phyloP scores from a whole-genome alignment of 2,888 invertebrate genomes.

The Nysson spinosus region DNA sequence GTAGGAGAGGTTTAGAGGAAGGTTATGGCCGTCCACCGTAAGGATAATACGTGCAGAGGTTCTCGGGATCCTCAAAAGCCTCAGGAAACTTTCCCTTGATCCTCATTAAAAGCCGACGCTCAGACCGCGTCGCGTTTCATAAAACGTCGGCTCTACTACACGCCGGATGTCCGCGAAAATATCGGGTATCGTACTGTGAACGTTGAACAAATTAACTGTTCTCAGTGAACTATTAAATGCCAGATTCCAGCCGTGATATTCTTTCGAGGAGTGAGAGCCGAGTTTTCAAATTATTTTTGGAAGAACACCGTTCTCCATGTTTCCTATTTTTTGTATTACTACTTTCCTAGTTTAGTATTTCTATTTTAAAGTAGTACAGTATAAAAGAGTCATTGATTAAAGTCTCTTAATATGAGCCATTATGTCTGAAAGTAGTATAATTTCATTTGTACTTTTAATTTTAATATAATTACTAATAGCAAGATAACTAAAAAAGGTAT shows the following conservation, averaged over 20 bases:
- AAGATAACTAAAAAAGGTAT: too few species aligned
- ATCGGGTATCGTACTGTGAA: slow-evolving; percentile 33
- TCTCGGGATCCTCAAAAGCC: slow-evolving; percentile 37
- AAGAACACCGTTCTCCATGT: too few species aligned
- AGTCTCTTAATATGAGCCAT: too few species aligned
- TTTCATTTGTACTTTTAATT: too few species aligned
- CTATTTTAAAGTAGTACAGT: too few species aligned
- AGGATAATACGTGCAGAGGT: slow-evolving; percentile 42
- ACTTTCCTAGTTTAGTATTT: too few species aligned
- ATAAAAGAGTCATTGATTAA: too few species aligned
- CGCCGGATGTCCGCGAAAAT: slow-evolving; percentile 35
- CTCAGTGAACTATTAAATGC: neutral
- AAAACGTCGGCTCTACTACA: slow-evolving; percentile 32
- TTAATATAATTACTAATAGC: too few species aligned
- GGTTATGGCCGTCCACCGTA: slow-evolving; percentile 23
- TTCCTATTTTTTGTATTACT: too few species aligned
- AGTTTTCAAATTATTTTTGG: too few species aligned
- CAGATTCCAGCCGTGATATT: neutral
- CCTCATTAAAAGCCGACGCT: slow-evolving; percentile 49
- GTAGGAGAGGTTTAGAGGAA: slow-evolving; percentile 10
- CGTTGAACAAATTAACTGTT: slow-evolving; percentile 36
- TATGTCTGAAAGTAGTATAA: too few species aligned
- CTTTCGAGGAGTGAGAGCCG: slow-evolving; percentile 11
- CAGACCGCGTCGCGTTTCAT: slow-evolving; percentile 33
- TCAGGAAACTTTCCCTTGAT: slow-evolving; percentile 52